These are phyloP conservation scores for Spisula subtruncata DNA, from an alignment of 2,888 invertebrate genomes.

Conservation along the genomic window DNA sequence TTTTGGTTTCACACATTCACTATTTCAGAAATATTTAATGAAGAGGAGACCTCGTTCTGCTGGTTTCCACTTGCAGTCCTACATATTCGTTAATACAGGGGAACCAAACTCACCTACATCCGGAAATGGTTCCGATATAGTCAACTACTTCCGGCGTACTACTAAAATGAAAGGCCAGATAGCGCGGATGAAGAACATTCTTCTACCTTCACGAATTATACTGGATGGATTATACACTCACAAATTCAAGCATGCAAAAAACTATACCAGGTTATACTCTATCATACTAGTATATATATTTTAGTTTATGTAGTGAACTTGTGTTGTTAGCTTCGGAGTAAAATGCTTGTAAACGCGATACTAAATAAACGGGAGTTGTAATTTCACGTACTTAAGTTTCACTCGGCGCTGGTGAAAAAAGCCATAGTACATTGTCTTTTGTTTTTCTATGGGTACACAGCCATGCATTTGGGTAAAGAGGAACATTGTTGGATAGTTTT, in stretches of 20 bases:
- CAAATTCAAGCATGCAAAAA: neutral
- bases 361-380: too few relatives aligned
- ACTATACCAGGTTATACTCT: neutral
- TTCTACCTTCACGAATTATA: neutral
- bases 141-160: neutral
- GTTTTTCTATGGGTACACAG: too few relatives aligned
- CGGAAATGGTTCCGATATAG: neutral
- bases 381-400: too few relatives aligned
- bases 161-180: neutral
- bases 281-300: neutral
- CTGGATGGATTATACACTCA: neutral
- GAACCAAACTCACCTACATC: neutral
- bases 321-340: too few relatives aligned
- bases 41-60: neutral
- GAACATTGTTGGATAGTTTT: too few relatives aligned
- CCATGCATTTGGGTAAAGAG: too few relatives aligned
- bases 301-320: too few relatives aligned
- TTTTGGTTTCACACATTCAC: neutral
- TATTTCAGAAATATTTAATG: conserved; percentile 12
- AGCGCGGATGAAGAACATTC: conserved; percentile 13
- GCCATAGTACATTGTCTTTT: too few relatives aligned
- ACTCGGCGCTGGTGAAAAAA: too few relatives aligned
- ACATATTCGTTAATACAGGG: neutral
- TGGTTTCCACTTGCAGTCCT: conserved; percentile 18
- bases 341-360: too few relatives aligned